Evolutionary conservation across 1,140 invertebrate genomes (phyloP), one percentile per base, ranked within the genome.

Genomic region (Stratiolaelaps scimitus): DNA sequence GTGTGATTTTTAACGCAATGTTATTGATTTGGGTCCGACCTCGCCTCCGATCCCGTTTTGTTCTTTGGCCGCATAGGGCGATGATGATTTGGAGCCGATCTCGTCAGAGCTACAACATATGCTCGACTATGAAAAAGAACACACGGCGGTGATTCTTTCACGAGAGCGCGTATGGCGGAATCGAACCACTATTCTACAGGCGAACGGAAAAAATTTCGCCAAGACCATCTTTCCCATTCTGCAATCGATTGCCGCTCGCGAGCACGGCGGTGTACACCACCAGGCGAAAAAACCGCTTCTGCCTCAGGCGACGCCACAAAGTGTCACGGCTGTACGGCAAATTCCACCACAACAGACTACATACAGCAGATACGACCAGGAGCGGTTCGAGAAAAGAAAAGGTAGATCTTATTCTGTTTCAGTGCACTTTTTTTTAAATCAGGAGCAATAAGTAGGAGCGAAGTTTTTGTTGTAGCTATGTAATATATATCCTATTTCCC

Each of bases 321-420:
- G 34, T 10, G 34, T 40, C 5, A 40, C 34, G 10, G 53, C 53
- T 23, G 53, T 60, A 26, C 26, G 53, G 34, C 53, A 60, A 34
- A 60, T 60, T 29, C 53, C 53, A 26, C 53, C 53, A 19, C 53
- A 60, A 60, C 53, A 15, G 2, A 60, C 53, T 1, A 60, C 53
- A 1, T 98, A 98, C 76, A 97, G 92, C 83, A 86, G 93, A 82
- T 98, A 97, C 78, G 92, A 96, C 84, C 93, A 98, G 78, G 94
- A 97, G 80, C 81, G 90, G 73, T 96, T 97, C 75, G 89, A 85
- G 40, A 85, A 87, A 70, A 89, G 89, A 76, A 87, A 92, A 80
- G 83, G 83, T 84, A 74, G 68, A 69, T 68, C 43, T 13, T 4
- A 48, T 48, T 48, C 47, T 28, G 26, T 20, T 23, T 40, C 10